phyloP scores from a whole-genome alignment of 2,113 vertebrate genomes.

The Prunella himalayana region DNA sequence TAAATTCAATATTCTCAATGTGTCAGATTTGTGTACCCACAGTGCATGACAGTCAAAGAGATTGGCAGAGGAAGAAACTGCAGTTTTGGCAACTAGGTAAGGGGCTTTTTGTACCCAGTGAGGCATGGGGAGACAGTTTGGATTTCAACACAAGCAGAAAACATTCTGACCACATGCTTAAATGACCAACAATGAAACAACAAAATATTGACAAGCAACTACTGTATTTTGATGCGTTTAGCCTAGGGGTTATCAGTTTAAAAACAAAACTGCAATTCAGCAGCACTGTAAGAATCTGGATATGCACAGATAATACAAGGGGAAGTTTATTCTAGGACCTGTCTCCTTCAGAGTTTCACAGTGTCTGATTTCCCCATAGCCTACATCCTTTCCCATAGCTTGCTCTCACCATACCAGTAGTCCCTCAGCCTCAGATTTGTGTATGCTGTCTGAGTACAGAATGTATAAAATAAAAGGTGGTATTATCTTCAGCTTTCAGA shows the following conservation, averaged over 20 bases:
- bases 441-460: not conserved
- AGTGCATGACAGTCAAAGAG: not conserved
- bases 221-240: not conserved
- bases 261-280: conserved; percentile 44
- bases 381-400: conserved; percentile 33
- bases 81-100: not conserved
- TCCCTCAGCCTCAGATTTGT: not conserved
- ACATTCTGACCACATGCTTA: not conserved
- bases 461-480: not conserved
- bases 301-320: conserved; percentile 13
- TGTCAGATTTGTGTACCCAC: not conserved
- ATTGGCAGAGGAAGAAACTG: conserved; percentile 11
- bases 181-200: not conserved
- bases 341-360: conserved; percentile 44
- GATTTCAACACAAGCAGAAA: not conserved
- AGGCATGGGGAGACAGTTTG: not conserved
- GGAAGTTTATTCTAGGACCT: conserved; percentile 61
- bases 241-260: not conserved
- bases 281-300: not conserved
- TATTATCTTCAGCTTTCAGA: not conserved
- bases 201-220: not conserved
- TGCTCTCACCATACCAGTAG: not conserved
- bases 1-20: not conserved
- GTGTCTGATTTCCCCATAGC: not conserved
- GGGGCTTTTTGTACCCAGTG: not conserved